Percentiles rank a stretch among this genome's conserved stretches.
These are phyloP conservation scores for Rhopalosiphum nymphaeae DNA, from an alignment of 2,888 invertebrate species.

Conservation along the genomic window DNA sequence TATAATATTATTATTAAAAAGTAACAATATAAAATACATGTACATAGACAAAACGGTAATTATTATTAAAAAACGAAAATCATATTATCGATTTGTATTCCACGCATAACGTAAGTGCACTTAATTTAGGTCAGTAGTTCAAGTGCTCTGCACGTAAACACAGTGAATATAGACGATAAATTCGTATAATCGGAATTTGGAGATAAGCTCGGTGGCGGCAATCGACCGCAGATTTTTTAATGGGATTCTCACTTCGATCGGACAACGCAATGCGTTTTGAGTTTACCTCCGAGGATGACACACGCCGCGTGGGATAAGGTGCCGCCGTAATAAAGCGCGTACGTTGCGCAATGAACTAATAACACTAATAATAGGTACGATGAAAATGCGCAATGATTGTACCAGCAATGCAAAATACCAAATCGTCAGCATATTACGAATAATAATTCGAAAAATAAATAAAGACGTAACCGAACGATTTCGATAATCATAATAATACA, in stretches of 20 bases:
- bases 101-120: neutral
- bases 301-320: neutral
- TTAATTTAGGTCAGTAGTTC: constrained; percentile 55
- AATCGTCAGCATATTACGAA: neutral
- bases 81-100: constrained; percentile 31
- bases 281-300: neutral
- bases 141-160: constrained; percentile 33
- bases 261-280: neutral
- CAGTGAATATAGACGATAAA: neutral
- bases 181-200: neutral
- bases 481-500: neutral
- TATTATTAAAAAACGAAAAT: constrained; percentile 33
- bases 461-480: neutral
- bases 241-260: neutral
- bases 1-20: constrained; percentile 9
- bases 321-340: neutral
- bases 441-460: neutral
- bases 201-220: neutral
- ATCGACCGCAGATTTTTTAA: neutral
- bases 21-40: neutral
- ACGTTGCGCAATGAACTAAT: neutral
- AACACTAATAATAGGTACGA: neutral
- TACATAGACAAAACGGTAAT: neutral
- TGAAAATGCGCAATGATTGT: neutral
- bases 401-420: neutral